A percentile compares a stretch with the other conserved stretches of the same genome.
phyloP scores from a whole-genome alignment of 35 echinoderm and acorn worm species.

The Patiria miniata region DNA sequence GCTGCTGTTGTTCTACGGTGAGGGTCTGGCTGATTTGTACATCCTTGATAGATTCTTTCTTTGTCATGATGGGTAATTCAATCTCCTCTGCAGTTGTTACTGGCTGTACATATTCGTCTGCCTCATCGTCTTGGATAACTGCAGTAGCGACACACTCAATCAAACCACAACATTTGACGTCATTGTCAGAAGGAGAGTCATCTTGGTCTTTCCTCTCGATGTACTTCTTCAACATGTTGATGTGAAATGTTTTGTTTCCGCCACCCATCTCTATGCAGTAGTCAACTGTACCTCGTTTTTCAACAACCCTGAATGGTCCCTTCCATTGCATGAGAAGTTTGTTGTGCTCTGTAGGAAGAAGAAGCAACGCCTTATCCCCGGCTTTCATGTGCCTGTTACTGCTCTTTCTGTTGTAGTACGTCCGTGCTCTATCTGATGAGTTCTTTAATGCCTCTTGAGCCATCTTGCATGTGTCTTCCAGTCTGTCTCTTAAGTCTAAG shows the following conservation, averaged over 20 bases:
- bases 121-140: not conserved
- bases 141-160: not conserved
- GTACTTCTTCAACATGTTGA: constrained; percentile 15
- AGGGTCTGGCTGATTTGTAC: not conserved
- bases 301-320: constrained; percentile 25
- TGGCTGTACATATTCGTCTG: not conserved
- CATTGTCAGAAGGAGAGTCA: not conserved
- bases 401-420: constrained; percentile 18
- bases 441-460: constrained; percentile 14
- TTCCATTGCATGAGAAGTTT: constrained; percentile 41
- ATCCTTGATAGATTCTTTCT: not conserved
- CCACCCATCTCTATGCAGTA: constrained; percentile 21
- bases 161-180: not conserved
- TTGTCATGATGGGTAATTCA: not conserved
- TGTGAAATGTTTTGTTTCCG: constrained; percentile 17
- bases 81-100: not conserved
- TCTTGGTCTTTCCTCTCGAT: not conserved
- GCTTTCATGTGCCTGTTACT: not conserved
- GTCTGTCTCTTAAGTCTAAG: constrained; percentile 13
- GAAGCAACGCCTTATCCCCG: constrained; percentile 23
- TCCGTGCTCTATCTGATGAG: not conserved
- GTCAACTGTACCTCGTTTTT: not conserved
- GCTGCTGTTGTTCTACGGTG: not conserved
- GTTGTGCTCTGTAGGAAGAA: constrained; percentile 26
- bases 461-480: constrained; percentile 21